Conservation (phyloP, 2,888 invertebrate species). For the Sialis fuliginosa region DNA sequence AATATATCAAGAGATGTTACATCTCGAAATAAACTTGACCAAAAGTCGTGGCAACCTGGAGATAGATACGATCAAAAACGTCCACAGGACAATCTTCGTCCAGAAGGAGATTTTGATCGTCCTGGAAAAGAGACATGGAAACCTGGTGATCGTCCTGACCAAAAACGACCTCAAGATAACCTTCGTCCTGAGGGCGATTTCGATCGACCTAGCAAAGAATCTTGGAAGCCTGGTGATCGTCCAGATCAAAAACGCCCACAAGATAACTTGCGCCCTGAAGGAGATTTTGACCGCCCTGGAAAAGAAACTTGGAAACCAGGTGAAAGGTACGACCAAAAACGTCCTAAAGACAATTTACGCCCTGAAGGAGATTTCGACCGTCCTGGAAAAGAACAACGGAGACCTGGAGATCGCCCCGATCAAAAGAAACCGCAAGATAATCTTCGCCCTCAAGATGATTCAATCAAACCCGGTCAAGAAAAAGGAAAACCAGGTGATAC, state of each 20-base stretch:
- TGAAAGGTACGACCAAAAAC: constrained; percentile 22
- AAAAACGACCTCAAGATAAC: constrained; percentile 30
- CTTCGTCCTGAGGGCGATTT: constrained; percentile 33
- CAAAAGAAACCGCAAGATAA: neutral
- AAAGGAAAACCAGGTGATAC: neutral
- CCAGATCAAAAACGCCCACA: constrained; percentile 18
- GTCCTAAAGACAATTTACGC: constrained; percentile 28
- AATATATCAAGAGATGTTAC: neutral
- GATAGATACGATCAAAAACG: constrained; percentile 20
- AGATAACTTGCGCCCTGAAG: constrained; percentile 35
- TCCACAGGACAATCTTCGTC: constrained; percentile 27
- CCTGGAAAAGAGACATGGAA: constrained; percentile 19
- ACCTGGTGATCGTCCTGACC: constrained; percentile 20
- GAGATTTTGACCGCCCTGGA: constrained; percentile 22
- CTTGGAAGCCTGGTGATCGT: constrained; percentile 19
- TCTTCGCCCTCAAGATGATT: neutral
- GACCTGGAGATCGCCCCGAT: neutral
- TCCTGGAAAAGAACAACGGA: neutral
- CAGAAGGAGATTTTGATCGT: constrained; percentile 27
- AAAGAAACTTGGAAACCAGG: constrained; percentile 24
- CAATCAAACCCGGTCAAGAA: neutral
- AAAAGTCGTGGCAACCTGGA: constrained; percentile 16
- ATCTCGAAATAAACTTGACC: constrained; percentile 14
- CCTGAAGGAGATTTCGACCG: constrained; percentile 31
- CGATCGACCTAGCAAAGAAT: constrained; percentile 18